Evolutionary conservation across 1,140 invertebrate genomes (phyloP).

Genomic region (Sitophilus oryzae): DNA sequence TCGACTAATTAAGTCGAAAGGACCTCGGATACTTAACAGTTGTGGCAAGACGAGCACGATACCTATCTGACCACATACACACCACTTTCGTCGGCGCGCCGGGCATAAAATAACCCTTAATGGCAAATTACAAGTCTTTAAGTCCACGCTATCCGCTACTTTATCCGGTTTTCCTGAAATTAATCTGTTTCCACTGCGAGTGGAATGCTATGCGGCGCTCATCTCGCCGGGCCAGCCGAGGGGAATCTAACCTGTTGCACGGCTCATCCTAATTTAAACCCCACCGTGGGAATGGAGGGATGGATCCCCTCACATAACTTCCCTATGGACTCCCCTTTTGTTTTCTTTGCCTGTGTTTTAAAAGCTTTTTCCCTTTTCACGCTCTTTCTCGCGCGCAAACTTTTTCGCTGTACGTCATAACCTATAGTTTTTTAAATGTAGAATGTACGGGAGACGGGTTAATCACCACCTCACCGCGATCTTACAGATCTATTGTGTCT

Average conservation of each 20-base stretch:
- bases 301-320: no score
- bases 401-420: no score
- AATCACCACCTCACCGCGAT: no score
- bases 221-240: slow-evolving; percentile 6
- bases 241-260: slow-evolving; percentile 32
- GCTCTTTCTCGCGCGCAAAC: no score
- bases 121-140: slow-evolving; percentile 38
- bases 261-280: slow-evolving; percentile 34
- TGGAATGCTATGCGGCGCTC: slow-evolving; percentile 2
- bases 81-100: slow-evolving; percentile 28
- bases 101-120: slow-evolving; percentile 39
- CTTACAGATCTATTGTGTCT: no score
- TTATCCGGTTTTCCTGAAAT: slow-evolving; percentile 22
- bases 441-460: no score
- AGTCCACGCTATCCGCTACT: slow-evolving; percentile 22
- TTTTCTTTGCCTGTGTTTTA: no score
- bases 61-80: slow-evolving; percentile 39
- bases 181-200: slow-evolving; percentile 20
- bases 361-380: no score
- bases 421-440: no score
- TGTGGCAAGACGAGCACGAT: slow-evolving; percentile 28
- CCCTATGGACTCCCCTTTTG: no score
- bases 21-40: slow-evolving; percentile 37
- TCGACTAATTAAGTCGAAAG: slow-evolving; percentile 41
- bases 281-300: no score